Conservation (phyloP, 2,113 vertebrate species). For the Osmerus eperlanus region DNA sequence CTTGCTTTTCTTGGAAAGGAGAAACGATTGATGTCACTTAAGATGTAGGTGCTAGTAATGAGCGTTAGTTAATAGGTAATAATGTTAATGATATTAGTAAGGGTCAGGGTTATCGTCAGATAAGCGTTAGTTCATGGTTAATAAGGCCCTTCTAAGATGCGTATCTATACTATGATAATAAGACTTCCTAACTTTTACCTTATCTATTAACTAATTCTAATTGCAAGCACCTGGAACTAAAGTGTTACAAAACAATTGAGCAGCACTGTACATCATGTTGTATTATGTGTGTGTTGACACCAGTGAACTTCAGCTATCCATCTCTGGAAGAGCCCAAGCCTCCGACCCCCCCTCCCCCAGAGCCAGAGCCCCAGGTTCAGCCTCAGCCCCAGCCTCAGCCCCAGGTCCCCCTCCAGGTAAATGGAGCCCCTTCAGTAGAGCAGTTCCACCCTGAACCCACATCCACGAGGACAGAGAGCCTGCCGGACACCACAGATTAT, state of each 20-base stretch:
- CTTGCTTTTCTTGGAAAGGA: too few relatives aligned
- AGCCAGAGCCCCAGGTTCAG: constrained; percentile 37
- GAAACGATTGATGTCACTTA: too few relatives aligned
- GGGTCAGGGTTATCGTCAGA: background rate
- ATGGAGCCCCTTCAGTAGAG: constrained; percentile 47
- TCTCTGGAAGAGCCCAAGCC: constrained; percentile 89
- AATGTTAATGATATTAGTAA: too few relatives aligned
- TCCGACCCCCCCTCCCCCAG: constrained; percentile 49
- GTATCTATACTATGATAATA: too few relatives aligned
- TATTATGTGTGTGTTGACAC: constrained; percentile 32
- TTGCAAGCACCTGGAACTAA: background rate
- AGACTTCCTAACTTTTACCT: too few relatives aligned
- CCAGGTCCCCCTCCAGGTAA: constrained; percentile 51
- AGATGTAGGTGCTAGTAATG: too few relatives aligned
- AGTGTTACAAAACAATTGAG: background rate
- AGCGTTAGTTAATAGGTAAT: too few relatives aligned
- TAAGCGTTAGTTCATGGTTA: background rate
- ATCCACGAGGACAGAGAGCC: constrained; percentile 29
- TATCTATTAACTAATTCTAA: too few relatives aligned
- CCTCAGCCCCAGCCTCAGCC: constrained; percentile 47
- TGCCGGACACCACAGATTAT: constrained; percentile 53
- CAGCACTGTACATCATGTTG: background rate
- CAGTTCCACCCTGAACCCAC: constrained; percentile 57
- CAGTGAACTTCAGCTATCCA: constrained; percentile 96
- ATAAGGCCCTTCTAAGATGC: too few relatives aligned